Evolutionary conservation across 1,140 invertebrate species (phyloP).

Genomic region (Drosophila willistoni): DNA sequence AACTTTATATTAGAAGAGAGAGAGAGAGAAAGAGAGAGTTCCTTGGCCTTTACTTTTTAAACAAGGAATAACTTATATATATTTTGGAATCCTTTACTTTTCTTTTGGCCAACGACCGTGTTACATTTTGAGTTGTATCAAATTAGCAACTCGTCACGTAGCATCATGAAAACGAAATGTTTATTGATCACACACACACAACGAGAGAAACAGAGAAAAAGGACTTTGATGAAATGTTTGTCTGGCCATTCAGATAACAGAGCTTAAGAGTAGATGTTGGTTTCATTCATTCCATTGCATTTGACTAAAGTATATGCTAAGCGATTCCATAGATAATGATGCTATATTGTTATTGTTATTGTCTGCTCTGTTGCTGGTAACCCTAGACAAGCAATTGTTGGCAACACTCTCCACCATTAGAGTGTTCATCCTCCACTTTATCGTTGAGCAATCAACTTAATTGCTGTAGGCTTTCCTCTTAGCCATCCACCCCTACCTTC

Average conservation of each 20-base stretch:
- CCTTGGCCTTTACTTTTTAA: conserved; percentile 1
- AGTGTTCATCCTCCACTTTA: conserved; percentile 7
- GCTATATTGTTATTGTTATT: conserved; percentile 51
- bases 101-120: conserved; percentile 40
- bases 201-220: not conserved
- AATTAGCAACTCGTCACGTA: conserved; percentile 80
- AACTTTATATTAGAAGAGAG: conserved; percentile 48
- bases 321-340: conserved; percentile 34
- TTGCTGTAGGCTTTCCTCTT: conserved; percentile 51
- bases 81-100: conserved; percentile 33
- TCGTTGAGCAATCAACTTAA: conserved; percentile 73
- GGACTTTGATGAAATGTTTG: conserved; percentile 41
- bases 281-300: not conserved
- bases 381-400: conserved; percentile 49
- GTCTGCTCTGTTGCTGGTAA: conserved; percentile 39
- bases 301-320: conserved; percentile 10
- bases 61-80: not conserved
- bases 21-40: not conserved
- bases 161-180: conserved; percentile 36
- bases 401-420: conserved; percentile 16
- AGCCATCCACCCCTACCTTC: not conserved
- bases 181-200: conserved; percentile 25
- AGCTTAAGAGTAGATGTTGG: not conserved
- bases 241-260: conserved; percentile 27
- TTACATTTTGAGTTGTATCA: conserved; percentile 16